Base-by-base conservation (phyloP, 2,113 vertebrate genomes). In the Paedocypris sp. region DNA sequence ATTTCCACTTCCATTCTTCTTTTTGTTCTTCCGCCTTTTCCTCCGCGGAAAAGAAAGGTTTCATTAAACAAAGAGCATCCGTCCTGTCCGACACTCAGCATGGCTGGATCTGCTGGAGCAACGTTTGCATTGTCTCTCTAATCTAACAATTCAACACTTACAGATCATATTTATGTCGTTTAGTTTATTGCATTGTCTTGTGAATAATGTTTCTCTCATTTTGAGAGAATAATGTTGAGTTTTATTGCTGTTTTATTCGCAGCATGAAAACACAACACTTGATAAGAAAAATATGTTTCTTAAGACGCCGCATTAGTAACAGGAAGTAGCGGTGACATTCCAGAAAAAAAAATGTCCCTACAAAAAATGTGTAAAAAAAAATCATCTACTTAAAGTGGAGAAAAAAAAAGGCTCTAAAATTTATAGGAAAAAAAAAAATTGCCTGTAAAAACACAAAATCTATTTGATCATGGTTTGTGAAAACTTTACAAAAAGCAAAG, bases 201-300 rank as follows among this genome's bases (percentile, higher is more conserved):
- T 43, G 54, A 58, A 58, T 43, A 43, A 31, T 29, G 54, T 43
- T 58, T 58, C 42, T 43, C 54, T 43, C 42, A 58, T 43, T 58
- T 58, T 25, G 38, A 45, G 25, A 35, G 4, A 39, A 31, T 43
- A 58, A 16, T 22, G 16, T 12, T 10, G 39, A 20, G 11, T 22
- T 43, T 29, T 36, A 28, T 39, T 39, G 19, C 31, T 43, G 31
- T 58, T 23, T 32, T 57, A 28, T 45, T 15, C 38, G 42, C 39
- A 10, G 39, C 12, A 1, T 32, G 54, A 32, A 31, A 20, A 36
- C 54, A 57, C 53, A 57, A 22, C 12, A 31, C 26, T 38, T 31
- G 26, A 25, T 31, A 42, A 31, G 26, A 58, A 23, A 36, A 43
- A 58, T 58, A 25, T 31, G 25, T 22, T 20, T 43, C 26, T 12